Evolutionary conservation across 2,113 vertebrate genomes (phyloP).

Genomic region (Crotalus tigris): DNA sequence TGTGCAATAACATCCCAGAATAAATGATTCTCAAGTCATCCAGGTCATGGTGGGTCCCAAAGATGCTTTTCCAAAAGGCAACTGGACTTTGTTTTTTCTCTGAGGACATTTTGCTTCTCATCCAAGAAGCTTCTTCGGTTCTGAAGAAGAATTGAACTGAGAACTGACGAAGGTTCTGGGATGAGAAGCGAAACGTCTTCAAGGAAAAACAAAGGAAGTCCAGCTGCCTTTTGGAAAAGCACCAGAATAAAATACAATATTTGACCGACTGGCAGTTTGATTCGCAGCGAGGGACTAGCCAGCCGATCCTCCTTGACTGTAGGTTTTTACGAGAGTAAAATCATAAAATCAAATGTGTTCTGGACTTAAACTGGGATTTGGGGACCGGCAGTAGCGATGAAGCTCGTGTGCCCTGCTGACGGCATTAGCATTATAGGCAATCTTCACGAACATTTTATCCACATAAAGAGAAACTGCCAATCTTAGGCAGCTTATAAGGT

Average conservation of each 20-base stretch:
- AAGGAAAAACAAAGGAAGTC: too few species aligned
- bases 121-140: neutral
- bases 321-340: neutral
- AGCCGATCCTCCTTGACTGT: neutral
- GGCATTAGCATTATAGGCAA: neutral
- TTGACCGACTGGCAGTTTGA: conserved; percentile 1
- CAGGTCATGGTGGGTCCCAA: too few species aligned
- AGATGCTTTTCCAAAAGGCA: neutral
- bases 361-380: neutral
- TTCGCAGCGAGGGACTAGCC: conserved; percentile 5
- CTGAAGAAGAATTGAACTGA: neutral
- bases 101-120: neutral
- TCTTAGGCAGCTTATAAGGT: neutral
- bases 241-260: neutral
- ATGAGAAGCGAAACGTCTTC: neutral
- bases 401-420: neutral
- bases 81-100: neutral
- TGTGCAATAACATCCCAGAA: neutral
- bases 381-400: too few species aligned
- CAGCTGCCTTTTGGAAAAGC: too few species aligned
- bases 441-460: too few species aligned
- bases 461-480: neutral
- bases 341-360: neutral
- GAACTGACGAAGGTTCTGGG: neutral
- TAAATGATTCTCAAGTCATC: neutral